A percentile compares a stretch with the other conserved stretches of the same genome.
phyloP scores from a whole-genome alignment of 2,113 vertebrate genomes.

The Elanus axillaris region DNA sequence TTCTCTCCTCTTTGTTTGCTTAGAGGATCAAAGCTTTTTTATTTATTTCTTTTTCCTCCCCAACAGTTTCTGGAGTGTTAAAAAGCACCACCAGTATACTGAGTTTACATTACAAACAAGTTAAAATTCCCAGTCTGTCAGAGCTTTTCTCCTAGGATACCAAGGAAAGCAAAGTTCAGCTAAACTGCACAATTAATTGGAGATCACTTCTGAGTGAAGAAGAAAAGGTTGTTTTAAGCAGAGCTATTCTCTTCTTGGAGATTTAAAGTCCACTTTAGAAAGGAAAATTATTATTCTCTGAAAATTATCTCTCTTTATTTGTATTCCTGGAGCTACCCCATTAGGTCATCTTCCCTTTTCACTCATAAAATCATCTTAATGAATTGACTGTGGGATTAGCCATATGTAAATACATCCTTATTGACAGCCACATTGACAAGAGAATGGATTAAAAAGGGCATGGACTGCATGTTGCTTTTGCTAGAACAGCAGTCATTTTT shows the following conservation, averaged over 20 bases:
- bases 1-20: slow-evolving; percentile 61
- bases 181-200: slow-evolving; percentile 68
- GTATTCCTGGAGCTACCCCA: slow-evolving; percentile 45
- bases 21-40: slow-evolving; percentile 62
- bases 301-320: slow-evolving; percentile 58
- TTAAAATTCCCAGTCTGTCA: slow-evolving; percentile 71
- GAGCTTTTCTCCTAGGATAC: slow-evolving; percentile 74
- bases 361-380: slow-evolving; percentile 61
- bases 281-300: slow-evolving; percentile 61
- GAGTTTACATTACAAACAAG: slow-evolving; percentile 74
- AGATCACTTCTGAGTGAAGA: slow-evolving; percentile 60
- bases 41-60: slow-evolving; percentile 18
- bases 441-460: slow-evolving; percentile 1
- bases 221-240: slow-evolving; percentile 60
- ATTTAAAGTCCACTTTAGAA: slow-evolving; percentile 61
- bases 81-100: slow-evolving; percentile 58
- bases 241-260: slow-evolving; percentile 36
- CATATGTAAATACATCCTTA: slow-evolving; percentile 33
- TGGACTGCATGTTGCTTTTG: background rate
- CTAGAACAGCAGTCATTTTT: background rate
- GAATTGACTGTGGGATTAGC: slow-evolving; percentile 47
- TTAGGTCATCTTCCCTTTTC: slow-evolving; percentile 42
- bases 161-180: slow-evolving; percentile 68
- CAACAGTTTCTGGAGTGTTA: slow-evolving; percentile 34
- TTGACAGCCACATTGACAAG: slow-evolving; percentile 2